A percentile compares a stretch with the other conserved stretches of the same genome.
Evolutionary conservation across 64 coral and sea anemone species (phyloP).

Genomic region (Platygyra sinensis): DNA sequence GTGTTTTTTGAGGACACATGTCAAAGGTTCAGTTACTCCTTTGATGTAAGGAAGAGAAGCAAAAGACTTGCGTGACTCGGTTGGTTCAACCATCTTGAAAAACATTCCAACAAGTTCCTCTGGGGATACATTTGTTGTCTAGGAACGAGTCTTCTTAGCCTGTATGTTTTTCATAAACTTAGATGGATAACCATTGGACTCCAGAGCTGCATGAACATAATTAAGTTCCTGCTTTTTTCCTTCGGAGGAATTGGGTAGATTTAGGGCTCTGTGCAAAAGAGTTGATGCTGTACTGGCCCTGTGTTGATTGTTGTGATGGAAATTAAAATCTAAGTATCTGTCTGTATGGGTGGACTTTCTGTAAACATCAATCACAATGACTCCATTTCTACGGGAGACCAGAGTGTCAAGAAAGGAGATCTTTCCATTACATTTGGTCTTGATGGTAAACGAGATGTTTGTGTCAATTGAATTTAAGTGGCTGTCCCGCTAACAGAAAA

Average conservation of each 20-base stretch:
- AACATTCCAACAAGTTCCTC: constrained; percentile 19
- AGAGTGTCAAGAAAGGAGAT: not conserved
- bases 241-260: constrained; percentile 30
- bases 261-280: not conserved
- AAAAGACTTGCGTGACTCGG: too few relatives aligned
- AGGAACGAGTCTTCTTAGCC: not conserved
- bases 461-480: too few relatives aligned
- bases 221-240: constrained; percentile 25
- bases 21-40: too few relatives aligned
- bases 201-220: too few relatives aligned
- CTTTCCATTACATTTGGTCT: too few relatives aligned
- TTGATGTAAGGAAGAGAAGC: too few relatives aligned
- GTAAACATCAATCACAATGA: not conserved
- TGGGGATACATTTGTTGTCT: not conserved
- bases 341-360: constrained; percentile 27
- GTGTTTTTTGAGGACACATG: too few relatives aligned
- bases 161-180: not conserved
- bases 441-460: too few relatives aligned
- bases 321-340: constrained; percentile 39
- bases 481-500: too few relatives aligned
- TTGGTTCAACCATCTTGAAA: not conserved
- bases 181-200: too few relatives aligned
- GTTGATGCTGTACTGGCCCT: constrained; percentile 25
- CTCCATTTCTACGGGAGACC: too few relatives aligned
- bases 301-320: constrained; percentile 15